Evolutionary conservation across 2,797 vertebrate genomes (phyloP).

Genomic region (Catamblyrhynchus diadema): DNA sequence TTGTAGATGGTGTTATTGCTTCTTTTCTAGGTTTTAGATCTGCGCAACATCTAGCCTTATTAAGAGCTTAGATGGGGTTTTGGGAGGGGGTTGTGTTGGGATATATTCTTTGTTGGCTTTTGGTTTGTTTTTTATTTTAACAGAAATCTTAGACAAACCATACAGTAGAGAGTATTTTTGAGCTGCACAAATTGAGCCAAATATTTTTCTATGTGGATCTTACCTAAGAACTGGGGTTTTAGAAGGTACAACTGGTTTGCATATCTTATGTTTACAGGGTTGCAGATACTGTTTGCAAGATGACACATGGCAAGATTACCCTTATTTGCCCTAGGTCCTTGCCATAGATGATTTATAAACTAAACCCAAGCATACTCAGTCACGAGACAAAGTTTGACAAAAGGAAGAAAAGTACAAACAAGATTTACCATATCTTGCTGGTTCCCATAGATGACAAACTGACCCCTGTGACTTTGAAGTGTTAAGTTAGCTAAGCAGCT

Average conservation of each 20-base stretch:
- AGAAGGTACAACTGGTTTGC: background rate
- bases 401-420: background rate
- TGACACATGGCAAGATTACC: background rate
- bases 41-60: background rate
- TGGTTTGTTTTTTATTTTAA: background rate
- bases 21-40: background rate
- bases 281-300: background rate
- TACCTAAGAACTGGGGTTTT: background rate
- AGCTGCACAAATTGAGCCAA: background rate
- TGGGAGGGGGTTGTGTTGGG: accelerated
- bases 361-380: background rate
- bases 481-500: background rate
- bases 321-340: background rate
- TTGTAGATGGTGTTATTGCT: background rate
- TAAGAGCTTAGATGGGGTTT: accelerated
- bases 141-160: background rate
- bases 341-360: background rate
- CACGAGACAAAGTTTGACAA: background rate
- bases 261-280: background rate
- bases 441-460: background rate
- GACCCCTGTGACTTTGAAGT: slow-evolving; percentile 8
- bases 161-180: background rate
- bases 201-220: background rate
- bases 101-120: background rate
- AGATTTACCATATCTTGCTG: background rate